Evolutionary conservation across 2,888 invertebrate genomes (phyloP).

Genomic region (Trilocha varians): DNA sequence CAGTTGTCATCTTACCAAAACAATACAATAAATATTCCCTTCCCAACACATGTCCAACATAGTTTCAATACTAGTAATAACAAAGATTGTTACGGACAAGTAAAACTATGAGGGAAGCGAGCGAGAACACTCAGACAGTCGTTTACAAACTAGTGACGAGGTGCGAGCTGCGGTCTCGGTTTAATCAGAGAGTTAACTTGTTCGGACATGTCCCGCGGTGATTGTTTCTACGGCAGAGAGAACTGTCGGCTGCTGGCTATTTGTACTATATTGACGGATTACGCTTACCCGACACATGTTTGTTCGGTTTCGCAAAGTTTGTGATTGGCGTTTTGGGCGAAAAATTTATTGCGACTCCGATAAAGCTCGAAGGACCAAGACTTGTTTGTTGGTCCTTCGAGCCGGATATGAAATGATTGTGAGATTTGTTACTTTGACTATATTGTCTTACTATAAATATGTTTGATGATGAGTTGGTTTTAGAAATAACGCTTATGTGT

Average conservation of each 20-base stretch:
- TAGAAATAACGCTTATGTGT: no score
- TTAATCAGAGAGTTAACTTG: conserved; percentile 50
- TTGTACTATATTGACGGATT: not conserved
- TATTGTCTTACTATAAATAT: no score
- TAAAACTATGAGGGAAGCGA: not conserved
- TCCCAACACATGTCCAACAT: no score
- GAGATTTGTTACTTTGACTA: no score
- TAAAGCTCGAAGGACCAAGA: no score
- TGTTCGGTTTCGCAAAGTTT: not conserved
- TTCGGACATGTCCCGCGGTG: conserved; percentile 33
- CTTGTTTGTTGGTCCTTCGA: no score
- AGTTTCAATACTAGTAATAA: no score
- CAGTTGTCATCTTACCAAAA: no score
- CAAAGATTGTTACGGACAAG: not conserved
- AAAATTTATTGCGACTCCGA: no score
- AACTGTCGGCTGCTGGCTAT: not conserved
- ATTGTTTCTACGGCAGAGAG: conserved; percentile 30
- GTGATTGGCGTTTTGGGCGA: not conserved
- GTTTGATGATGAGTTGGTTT: no score
- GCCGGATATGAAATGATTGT: no score
- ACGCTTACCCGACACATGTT: not conserved
- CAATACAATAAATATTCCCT: no score
- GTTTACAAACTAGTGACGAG: conserved; percentile 30
- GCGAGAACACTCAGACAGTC: conserved; percentile 11
- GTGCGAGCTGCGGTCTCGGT: conserved; percentile 35